phyloP scores from a whole-genome alignment of 2,888 invertebrate genomes.

The Zygogramma bicolorata region DNA sequence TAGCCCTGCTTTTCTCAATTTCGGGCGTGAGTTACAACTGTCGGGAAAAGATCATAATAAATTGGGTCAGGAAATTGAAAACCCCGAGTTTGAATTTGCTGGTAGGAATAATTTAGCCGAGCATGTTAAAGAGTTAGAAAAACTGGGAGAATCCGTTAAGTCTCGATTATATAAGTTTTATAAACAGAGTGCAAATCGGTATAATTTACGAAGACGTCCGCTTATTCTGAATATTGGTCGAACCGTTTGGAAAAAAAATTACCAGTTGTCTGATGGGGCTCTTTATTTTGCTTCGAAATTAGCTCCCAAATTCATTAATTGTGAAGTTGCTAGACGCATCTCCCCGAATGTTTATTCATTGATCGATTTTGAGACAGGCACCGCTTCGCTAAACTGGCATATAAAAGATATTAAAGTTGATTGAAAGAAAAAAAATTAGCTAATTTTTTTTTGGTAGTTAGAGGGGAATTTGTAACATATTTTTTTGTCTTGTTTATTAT shows the following conservation, averaged over 20 bases:
- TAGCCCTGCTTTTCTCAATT: conserved; percentile 47
- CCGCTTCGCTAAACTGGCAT: conserved; percentile 7
- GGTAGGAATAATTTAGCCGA: conserved; percentile 1
- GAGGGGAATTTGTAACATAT: too few relatives aligned
- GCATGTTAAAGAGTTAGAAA: conserved; percentile 17
- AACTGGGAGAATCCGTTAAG: neutral
- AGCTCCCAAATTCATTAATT: conserved; percentile 35
- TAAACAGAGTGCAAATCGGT: conserved; percentile 17
- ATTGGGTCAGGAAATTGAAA: neutral
- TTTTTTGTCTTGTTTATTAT: too few relatives aligned
- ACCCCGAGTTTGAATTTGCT: neutral
- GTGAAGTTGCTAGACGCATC: conserved; percentile 9
- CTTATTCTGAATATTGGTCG: conserved; percentile 12
- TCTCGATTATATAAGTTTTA: neutral
- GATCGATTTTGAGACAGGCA: neutral
- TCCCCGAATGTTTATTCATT: conserved; percentile 17
- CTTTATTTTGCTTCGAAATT: conserved; percentile 37
- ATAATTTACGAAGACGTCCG: conserved; percentile 27
- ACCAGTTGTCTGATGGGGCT: conserved; percentile 34
- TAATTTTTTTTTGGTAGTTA: too few relatives aligned
- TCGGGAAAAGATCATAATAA: conserved; percentile 23
- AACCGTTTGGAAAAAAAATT: conserved; percentile 30
- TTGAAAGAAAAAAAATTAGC: neutral
- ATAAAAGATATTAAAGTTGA: conserved; percentile 26
- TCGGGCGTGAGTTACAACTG: conserved; percentile 37